Conservation (phyloP, 2,113 vertebrate species). For the Protobothrops flavoviridis region DNA sequence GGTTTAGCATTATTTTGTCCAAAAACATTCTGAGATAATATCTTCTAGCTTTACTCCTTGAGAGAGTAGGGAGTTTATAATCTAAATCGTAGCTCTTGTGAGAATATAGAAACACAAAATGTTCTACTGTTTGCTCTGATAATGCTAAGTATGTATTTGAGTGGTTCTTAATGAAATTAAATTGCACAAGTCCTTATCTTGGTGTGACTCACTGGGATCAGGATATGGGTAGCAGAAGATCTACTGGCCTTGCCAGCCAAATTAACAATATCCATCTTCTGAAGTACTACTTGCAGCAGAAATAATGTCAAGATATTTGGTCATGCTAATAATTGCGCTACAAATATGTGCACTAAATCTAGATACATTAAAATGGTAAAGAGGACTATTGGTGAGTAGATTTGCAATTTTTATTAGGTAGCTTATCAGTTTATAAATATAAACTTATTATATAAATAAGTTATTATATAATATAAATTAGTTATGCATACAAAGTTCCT, state of each 20-base stretch:
- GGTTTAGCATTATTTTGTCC: not conserved
- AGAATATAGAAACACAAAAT: not conserved
- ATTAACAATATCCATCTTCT: not conserved
- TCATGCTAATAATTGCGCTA: not conserved
- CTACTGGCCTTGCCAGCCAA: not conserved
- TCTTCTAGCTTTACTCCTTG: not conserved
- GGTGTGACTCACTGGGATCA: not conserved
- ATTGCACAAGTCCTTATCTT: conserved; percentile 19
- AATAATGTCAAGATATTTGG: not conserved
- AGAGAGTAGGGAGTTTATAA: not conserved
- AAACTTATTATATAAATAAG: not conserved
- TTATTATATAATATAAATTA: not conserved
- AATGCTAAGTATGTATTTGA: not conserved
- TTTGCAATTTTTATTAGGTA: not conserved
- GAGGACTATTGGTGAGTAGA: not conserved
- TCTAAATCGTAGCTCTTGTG: not conserved
- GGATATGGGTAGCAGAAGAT: not conserved
- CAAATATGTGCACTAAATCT: not conserved
- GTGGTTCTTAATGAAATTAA: not conserved
- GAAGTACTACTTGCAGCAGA: not conserved
- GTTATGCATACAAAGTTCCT: conserved; percentile 31
- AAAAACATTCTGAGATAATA: not conserved
- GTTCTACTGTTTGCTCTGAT: not conserved
- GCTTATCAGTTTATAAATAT: not conserved
- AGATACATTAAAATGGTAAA: conserved; percentile 1